Conservation (phyloP, 2,113 vertebrate species). For the Columbina picui region DNA sequence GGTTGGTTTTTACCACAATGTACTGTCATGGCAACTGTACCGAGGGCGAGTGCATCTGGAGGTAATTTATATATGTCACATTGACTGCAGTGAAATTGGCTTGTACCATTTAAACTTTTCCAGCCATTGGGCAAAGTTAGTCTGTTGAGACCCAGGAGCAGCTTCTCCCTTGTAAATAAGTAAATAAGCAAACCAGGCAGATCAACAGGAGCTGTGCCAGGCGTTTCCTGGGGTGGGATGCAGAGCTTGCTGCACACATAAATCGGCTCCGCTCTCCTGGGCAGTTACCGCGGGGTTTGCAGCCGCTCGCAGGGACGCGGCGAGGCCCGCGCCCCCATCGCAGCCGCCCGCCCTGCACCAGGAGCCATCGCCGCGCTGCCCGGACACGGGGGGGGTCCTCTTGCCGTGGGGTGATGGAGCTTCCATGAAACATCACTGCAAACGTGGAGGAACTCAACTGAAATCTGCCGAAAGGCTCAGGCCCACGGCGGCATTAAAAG, state of each 20-base stretch:
- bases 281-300: background rate
- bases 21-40: conserved; percentile 59
- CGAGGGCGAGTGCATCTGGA: conserved; percentile 9
- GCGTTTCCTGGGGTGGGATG: background rate
- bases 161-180: background rate
- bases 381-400: background rate
- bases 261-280: fast-evolving
- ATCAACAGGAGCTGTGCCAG: background rate
- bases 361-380: background rate
- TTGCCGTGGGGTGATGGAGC: fast-evolving
- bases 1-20: conserved; percentile 40
- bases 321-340: fast-evolving
- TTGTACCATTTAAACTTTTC: conserved; percentile 8
- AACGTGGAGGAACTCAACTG: background rate
- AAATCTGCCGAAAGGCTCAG: background rate
- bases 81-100: background rate
- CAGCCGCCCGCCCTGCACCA: background rate
- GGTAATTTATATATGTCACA: conserved; percentile 1
- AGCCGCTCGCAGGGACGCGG: fast-evolving
- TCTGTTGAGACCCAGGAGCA: background rate
- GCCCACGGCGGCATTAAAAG: background rate
- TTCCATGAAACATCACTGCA: background rate
- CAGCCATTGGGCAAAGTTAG: background rate
- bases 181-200: background rate
- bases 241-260: background rate